These are phyloP conservation scores for Drosophila dives DNA, from an alignment of 2,888 invertebrate genomes.

Conservation along the genomic window DNA sequence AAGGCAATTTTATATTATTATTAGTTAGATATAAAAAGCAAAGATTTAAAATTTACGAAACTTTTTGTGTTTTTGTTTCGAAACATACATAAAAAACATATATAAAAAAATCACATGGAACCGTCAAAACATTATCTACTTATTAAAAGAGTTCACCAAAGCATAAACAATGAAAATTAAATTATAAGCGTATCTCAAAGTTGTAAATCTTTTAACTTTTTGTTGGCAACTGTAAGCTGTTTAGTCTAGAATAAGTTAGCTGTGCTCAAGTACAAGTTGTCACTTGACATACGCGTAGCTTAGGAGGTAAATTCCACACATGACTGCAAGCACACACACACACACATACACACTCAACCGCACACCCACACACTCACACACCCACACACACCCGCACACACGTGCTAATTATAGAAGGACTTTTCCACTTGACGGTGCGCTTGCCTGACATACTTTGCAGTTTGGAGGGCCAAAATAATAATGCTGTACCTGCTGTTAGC, in stretches of 20 bases:
- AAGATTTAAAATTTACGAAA: neutral
- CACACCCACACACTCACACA: too few species aligned
- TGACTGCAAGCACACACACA: slow-evolving; percentile 14
- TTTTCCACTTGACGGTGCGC: slow-evolving; percentile 4
- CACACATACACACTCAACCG: slow-evolving; percentile 9
- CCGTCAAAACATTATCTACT: neutral
- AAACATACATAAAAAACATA: neutral
- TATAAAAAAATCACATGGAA: neutral
- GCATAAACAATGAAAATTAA: neutral
- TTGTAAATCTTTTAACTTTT: slow-evolving; percentile 3
- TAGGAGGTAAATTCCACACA: slow-evolving; percentile 45
- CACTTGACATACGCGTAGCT: slow-evolving; percentile 55
- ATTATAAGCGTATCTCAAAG: neutral
- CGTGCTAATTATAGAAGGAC: slow-evolving; percentile 42
- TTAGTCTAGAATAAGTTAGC: slow-evolving; percentile 35
- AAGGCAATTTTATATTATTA: neutral
- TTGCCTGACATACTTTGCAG: slow-evolving; percentile 19
- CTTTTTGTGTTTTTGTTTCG: neutral
- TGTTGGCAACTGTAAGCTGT: slow-evolving; percentile 23
- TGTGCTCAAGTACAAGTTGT: slow-evolving; percentile 35
- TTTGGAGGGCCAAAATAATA: slow-evolving; percentile 6
- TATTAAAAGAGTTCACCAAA: neutral
- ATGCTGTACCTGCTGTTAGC: slow-evolving; percentile 12
- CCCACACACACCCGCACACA: neutral
- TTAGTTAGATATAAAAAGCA: neutral